Percentiles rank a stretch among this genome's conserved stretches.
Evolutionary conservation across 2,113 vertebrate genomes (phyloP).

Genomic region (Cavia aperea): DNA sequence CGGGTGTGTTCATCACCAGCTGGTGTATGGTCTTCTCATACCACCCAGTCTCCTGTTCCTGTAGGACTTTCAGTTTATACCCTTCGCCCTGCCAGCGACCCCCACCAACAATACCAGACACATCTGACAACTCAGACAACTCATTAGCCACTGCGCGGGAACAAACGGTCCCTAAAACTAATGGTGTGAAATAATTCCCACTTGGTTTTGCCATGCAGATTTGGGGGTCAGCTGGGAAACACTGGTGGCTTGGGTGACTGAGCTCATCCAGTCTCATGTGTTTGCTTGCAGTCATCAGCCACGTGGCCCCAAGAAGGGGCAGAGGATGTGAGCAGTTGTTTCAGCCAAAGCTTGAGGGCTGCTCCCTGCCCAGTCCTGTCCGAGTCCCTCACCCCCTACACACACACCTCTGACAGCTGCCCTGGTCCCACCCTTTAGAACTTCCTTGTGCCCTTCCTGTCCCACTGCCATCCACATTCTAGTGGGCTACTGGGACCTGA

Average conservation of each 20-base stretch:
- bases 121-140: not conserved
- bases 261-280: too few relatives aligned
- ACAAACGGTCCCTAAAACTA: not conserved
- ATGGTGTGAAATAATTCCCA: not conserved
- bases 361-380: not conserved
- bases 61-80: not conserved
- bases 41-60: not conserved
- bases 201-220: not conserved
- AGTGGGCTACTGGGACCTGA: not conserved
- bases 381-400: not conserved
- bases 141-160: not conserved
- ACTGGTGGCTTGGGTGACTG: not conserved
- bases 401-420: not conserved
- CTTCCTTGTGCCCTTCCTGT: not conserved
- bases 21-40: too few relatives aligned
- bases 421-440: not conserved
- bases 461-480: not conserved
- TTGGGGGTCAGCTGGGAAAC: not conserved
- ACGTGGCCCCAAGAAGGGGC: not conserved
- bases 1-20: accelerated
- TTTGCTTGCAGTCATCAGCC: not conserved
- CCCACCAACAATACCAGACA: not conserved
- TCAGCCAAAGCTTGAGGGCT: not conserved
- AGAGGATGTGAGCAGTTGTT: not conserved
- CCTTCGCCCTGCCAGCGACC: not conserved